Conservation (phyloP, 2,888 invertebrate species). For the Epicampocera succincta region DNA sequence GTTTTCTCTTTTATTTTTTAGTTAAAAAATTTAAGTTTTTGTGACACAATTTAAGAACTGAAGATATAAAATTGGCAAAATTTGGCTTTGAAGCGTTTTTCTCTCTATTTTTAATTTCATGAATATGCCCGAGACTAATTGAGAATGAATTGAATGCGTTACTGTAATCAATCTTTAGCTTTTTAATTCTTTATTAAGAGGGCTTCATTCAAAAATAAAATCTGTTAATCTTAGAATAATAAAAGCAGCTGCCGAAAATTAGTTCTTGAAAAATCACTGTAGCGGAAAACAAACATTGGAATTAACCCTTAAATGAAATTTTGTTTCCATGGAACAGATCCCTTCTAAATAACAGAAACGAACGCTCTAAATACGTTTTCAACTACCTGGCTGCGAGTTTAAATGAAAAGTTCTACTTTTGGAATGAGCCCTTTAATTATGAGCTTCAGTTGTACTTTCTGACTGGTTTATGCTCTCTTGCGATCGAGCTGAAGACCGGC, state of each 20-base stretch:
- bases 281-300: constrained; percentile 32
- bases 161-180: constrained; percentile 54
- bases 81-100: not conserved
- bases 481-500: constrained; percentile 34
- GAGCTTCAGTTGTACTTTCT: constrained; percentile 51
- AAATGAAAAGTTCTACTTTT: not conserved
- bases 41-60: too few relatives aligned
- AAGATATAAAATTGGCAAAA: not conserved
- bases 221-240: not conserved
- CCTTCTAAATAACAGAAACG: not conserved
- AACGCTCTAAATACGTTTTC: constrained; percentile 21
- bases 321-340: constrained; percentile 7
- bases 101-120: not conserved
- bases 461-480: not conserved
- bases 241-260: constrained; percentile 54
- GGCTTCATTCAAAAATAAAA: not conserved
- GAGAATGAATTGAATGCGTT: constrained; percentile 32
- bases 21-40: not conserved
- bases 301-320: constrained; percentile 45
- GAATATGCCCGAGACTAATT: constrained; percentile 16
- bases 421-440: constrained; percentile 44
- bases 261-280: constrained; percentile 41
- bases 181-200: constrained; percentile 56
- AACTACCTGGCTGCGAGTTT: constrained; percentile 43
- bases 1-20: not conserved